Base-by-base conservation (phyloP, 2,113 vertebrate species). In the Catharus fuscescens region DNA sequence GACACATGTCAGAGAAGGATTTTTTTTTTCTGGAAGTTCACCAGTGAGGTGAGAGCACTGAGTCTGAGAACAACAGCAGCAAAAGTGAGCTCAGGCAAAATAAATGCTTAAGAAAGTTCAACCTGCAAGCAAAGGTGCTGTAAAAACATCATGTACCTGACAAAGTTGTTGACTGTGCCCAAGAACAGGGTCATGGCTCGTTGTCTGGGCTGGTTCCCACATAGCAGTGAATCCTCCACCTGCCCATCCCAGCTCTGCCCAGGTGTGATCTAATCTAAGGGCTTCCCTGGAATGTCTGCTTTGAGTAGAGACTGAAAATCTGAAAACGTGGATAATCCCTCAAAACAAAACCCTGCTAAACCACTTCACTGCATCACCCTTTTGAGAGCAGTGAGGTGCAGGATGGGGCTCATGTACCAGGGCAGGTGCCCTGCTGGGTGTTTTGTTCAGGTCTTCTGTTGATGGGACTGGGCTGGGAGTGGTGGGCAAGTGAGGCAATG, bases 51-150 rank as follows among this genome's bases (percentile, higher is more conserved):
- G 45, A 89, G 36, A 71, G 9, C 44, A 81, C 52, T 48, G 40
- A 82, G 5, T 26, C 16, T 4, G 8, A 81, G 65, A 91, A 56
- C 12, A 78, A 20, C n/a, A 85, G 36, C 57, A 72, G 53, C 2
- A 8, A 21, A 93, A 82, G 65, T 64, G 36, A 92, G 7, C 24
- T 87, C 67, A 82, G 8, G 66, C 18, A 85, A 91, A 93, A 88
- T 5, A 89, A 92, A 87, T 54, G 28, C 38, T 40, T 79, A 44
- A 89, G 47, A 28, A 95, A 76, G 20, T 61, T 89, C 73, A 86
- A 21, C 5, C 53, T 61, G 45, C 26, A 81, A 69, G 77, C 8
- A 50, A 45, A 92, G 24, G 14, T 87, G 53, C 69, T 86, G n/a
- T 94, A 65, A 79, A 96, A 84, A 53, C 24, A 44, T 67, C 48